A percentile compares a stretch with the other conserved stretches of the same genome.
Evolutionary conservation across 2,797 vertebrate genomes (phyloP).

Genomic region (Alouatta caraya): DNA sequence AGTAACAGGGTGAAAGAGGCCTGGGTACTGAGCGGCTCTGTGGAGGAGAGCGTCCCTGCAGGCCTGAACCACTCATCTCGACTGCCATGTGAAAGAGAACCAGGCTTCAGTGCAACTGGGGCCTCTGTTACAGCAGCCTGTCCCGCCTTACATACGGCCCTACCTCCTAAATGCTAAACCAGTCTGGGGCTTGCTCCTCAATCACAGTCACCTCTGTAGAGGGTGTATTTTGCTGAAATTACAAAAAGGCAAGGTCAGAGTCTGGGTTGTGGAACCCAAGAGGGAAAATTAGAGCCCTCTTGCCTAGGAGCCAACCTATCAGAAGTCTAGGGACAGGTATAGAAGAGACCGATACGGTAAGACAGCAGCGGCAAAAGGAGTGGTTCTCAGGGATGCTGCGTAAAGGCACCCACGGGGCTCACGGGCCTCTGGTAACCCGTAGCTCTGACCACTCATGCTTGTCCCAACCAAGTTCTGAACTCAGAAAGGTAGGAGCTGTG

Average conservation of each 20-base stretch:
- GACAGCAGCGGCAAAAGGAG: neutral
- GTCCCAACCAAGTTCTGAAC: neutral
- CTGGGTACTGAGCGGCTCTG: neutral
- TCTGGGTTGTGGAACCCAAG: neutral
- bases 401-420: neutral
- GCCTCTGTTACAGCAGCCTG: neutral
- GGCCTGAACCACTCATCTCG: neutral
- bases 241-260: neutral
- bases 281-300: neutral
- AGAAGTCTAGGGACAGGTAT: neutral
- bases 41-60: neutral
- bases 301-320: neutral
- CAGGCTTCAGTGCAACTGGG: neutral
- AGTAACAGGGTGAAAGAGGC: neutral
- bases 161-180: neutral
- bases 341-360: neutral
- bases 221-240: neutral
- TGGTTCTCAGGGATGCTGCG: neutral
- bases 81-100: neutral
- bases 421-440: fast-evolving
- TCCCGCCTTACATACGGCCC: neutral
- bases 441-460: neutral
- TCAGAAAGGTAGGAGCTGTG: neutral
- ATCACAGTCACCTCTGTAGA: neutral
- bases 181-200: neutral